Evolutionary conservation across 2,113 vertebrate genomes (phyloP).

Genomic region (Phyllopteryx taeniolatus): DNA sequence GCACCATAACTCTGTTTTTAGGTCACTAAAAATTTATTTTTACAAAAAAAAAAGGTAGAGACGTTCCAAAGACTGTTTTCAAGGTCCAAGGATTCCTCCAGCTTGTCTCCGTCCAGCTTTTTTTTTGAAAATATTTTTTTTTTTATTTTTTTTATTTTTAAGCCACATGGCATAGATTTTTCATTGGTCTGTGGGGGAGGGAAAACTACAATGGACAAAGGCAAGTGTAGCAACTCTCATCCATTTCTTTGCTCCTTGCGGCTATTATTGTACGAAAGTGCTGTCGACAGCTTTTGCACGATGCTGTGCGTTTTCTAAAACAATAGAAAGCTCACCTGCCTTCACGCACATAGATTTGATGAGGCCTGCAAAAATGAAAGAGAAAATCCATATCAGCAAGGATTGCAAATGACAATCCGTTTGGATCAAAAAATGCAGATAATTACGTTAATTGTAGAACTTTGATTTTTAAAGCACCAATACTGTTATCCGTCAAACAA

Average conservation of each 20-base stretch:
- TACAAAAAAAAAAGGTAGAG: background rate
- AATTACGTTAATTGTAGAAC: background rate
- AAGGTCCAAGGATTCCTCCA: too few species aligned
- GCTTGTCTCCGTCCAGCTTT: too few species aligned
- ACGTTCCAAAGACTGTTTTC: too few species aligned
- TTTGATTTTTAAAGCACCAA: background rate
- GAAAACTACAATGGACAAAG: conserved; percentile 68
- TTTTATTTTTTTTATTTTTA: conserved; percentile 13
- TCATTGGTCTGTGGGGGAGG: conserved; percentile 43
- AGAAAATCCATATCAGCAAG: conserved; percentile 20
- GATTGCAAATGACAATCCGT: background rate
- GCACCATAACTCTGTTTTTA: background rate
- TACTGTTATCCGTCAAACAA: background rate
- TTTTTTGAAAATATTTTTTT: too few species aligned
- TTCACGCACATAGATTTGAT: conserved; percentile 42
- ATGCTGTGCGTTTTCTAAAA: conserved; percentile 50
- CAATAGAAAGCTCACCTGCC: conserved; percentile 48
- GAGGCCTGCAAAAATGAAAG: conserved; percentile 26
- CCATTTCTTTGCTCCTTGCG: conserved; percentile 59
- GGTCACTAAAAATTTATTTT: background rate
- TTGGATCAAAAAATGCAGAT: conserved; percentile 15
- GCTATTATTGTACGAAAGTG: conserved; percentile 74
- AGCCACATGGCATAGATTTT: conserved; percentile 50
- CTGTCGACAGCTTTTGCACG: conserved; percentile 70
- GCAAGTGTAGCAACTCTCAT: conserved; percentile 62